Conservation (phyloP, 1,140 invertebrate species). For the Notospermus geniculatus region DNA sequence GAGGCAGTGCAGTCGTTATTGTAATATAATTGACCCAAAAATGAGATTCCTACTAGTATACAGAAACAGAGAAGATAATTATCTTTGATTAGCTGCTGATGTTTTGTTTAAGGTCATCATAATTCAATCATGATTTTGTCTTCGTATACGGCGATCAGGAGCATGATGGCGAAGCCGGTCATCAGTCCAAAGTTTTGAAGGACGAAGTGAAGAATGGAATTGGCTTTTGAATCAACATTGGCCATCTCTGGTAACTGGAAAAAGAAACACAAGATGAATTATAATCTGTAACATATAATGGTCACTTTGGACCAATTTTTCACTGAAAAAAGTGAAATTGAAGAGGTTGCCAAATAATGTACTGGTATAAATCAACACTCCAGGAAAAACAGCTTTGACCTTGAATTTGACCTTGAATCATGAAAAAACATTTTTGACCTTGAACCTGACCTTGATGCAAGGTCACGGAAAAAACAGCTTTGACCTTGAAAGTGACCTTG, state of each 20-base stretch:
- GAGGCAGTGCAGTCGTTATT: no score
- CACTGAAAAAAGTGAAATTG: background rate
- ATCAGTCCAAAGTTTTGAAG: constrained; percentile 74
- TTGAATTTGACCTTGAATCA: background rate
- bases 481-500: no score
- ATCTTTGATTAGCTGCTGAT: background rate
- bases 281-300: background rate
- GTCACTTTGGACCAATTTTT: background rate
- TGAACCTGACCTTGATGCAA: no score
- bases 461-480: no score
- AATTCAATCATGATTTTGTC: constrained; percentile 66
- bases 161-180: constrained; percentile 78
- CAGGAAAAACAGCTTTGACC: background rate
- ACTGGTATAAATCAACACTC: background rate
- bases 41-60: no score
- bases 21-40: no score
- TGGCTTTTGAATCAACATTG: background rate
- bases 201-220: constrained; percentile 7
- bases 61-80: no score
- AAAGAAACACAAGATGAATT: background rate
- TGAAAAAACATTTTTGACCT: background rate
- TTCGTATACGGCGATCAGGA: constrained; percentile 83
- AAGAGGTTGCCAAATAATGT: background rate
- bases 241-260: background rate
- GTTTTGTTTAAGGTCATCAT: background rate